Conservation (phyloP, 2,797 vertebrate species). For the Galago senegalensis region DNA sequence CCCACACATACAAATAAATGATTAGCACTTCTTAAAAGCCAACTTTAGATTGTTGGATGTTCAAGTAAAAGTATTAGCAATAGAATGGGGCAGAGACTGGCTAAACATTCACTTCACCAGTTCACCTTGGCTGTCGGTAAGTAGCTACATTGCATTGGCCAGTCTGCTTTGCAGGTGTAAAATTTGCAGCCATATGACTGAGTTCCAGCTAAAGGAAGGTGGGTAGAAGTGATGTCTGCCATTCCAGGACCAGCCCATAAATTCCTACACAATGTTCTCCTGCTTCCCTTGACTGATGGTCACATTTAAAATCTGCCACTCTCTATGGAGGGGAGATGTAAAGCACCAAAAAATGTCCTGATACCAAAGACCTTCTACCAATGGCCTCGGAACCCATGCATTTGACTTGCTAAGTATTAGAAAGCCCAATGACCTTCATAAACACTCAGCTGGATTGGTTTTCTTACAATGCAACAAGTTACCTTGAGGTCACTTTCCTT, state of each 20-base stretch:
- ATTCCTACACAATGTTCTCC: neutral
- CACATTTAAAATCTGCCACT: constrained; percentile 11
- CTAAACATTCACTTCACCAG: neutral
- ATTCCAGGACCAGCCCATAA: neutral
- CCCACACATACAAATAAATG: neutral
- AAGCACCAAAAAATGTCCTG: neutral
- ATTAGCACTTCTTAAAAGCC: neutral
- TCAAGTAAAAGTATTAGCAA: neutral
- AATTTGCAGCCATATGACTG: neutral
- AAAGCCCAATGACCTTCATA: neutral
- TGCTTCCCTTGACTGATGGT: neutral
- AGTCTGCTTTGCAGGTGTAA: neutral
- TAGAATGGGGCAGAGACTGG: neutral
- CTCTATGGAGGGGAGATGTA: neutral
- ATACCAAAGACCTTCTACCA: neutral
- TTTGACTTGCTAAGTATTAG: constrained; percentile 1
- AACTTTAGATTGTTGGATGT: neutral
- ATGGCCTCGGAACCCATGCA: neutral
- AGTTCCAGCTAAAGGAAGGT: neutral
- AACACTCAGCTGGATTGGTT: constrained; percentile 45
- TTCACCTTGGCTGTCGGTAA: neutral
- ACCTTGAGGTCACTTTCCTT: constrained; percentile 47
- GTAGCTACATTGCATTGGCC: neutral
- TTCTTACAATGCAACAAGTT: constrained; percentile 41
- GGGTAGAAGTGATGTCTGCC: neutral